Conservation (phyloP, 2,113 vertebrate species). For the Pterocles orientalis region DNA sequence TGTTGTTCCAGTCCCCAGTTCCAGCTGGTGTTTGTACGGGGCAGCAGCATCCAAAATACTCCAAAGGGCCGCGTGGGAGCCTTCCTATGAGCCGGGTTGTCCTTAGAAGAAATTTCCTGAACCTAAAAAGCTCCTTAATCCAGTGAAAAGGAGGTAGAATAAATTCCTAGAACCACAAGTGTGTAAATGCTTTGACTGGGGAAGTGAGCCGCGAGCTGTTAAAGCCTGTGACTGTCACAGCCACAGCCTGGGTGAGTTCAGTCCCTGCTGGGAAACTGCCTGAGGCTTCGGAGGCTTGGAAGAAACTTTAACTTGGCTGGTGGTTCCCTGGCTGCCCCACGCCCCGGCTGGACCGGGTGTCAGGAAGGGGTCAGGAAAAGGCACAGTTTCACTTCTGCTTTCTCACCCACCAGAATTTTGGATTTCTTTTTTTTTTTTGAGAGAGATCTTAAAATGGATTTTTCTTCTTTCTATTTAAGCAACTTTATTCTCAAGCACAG, state of each 20-base stretch:
- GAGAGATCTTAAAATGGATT: neutral
- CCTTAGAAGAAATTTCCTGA: neutral
- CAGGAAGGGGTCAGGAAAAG: neutral
- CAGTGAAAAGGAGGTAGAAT: neutral
- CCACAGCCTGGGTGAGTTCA: neutral
- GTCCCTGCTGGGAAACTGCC: neutral
- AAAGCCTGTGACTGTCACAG: neutral
- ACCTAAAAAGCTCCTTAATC: neutral
- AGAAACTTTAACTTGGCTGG: accelerated
- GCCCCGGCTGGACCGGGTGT: neutral
- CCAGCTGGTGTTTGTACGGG: neutral
- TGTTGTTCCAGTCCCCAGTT: neutral
- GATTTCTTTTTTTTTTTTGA: neutral
- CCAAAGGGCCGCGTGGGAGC: neutral
- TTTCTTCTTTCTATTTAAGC: neutral
- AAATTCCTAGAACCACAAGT: neutral
- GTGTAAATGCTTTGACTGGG: accelerated
- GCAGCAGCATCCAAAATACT: neutral
- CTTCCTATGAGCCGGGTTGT: neutral
- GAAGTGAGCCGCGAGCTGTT: neutral
- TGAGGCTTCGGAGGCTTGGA: neutral
- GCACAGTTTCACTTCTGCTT: neutral
- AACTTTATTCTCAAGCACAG: no score
- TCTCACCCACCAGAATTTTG: neutral
- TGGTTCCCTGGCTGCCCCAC: neutral